Evolutionary conservation across 2,888 invertebrate genomes (phyloP).

Genomic region (Rhogogaster chlorosoma): DNA sequence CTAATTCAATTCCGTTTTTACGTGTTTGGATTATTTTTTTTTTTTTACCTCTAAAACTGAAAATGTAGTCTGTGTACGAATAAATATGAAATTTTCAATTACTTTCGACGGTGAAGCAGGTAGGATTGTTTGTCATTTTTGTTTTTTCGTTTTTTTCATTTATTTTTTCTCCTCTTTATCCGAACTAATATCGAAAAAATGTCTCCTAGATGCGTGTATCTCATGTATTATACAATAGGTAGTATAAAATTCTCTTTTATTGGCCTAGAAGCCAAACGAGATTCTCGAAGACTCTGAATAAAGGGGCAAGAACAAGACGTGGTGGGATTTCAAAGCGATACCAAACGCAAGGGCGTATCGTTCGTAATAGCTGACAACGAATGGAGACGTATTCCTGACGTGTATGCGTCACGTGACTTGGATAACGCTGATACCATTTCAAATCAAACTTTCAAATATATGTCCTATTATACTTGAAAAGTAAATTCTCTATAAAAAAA

Average conservation of each 20-base stretch:
- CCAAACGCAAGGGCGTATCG: conserved; percentile 1
- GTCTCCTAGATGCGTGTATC: not conserved
- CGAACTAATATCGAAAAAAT: not conserved
- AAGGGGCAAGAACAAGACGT: conserved; percentile 37
- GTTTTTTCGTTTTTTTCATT: not conserved
- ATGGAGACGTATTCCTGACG: conserved; percentile 46
- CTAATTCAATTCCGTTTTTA: not conserved
- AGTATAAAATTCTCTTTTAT: conserved; percentile 43
- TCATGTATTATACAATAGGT: conserved; percentile 40
- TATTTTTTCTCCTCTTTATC: not conserved
- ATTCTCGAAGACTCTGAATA: not conserved
- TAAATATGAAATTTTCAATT: not conserved
- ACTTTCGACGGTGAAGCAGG: not conserved
- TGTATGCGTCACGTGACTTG: conserved; percentile 47
- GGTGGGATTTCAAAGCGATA: conserved; percentile 40
- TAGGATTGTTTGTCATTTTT: not conserved
- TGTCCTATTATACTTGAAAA: not conserved
- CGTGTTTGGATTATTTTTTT: not conserved
- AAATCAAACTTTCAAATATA: conserved; percentile 36
- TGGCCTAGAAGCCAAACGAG: conserved; percentile 31
- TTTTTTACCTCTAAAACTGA: not conserved
- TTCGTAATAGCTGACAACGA: conserved; percentile 40
- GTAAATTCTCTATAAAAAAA: not conserved
- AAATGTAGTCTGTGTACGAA: not conserved
- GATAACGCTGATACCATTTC: not conserved